phyloP scores from a whole-genome alignment of 2,888 invertebrate genomes.

The Sericinus montela region DNA sequence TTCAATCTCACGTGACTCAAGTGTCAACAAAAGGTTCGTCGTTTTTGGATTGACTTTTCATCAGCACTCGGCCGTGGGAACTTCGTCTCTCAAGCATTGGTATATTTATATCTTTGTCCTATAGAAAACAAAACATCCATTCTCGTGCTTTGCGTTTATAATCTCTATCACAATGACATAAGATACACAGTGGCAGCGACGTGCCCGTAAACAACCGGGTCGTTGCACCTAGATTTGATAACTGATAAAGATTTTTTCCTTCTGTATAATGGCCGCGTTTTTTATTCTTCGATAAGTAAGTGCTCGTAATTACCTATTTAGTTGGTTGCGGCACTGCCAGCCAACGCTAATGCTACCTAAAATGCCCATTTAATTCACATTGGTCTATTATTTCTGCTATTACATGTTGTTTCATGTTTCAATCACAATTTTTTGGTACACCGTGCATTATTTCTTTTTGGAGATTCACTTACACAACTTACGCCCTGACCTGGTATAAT shows the following conservation, averaged over 20 bases:
- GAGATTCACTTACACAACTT: no score
- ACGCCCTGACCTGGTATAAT: no score
- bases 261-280: slow-evolving; percentile 28
- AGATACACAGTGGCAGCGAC: not conserved
- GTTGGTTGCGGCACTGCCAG: not conserved
- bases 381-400: no score
- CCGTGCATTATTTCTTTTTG: no score
- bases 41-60: no score
- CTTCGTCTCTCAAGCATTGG: not conserved
- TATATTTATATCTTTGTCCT: not conserved
- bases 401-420: no score
- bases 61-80: no score
- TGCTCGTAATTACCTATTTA: slow-evolving; percentile 8
- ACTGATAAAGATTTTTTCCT: slow-evolving; percentile 28
- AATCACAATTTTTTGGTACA: no score
- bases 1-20: no score
- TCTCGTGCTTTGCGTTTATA: not conserved
- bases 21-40: no score
- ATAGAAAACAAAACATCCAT: not conserved
- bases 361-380: not conserved
- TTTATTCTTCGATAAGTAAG: slow-evolving; percentile 22
- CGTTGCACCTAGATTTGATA: slow-evolving; percentile 30
- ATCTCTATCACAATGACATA: not conserved
- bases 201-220: slow-evolving; percentile 21
- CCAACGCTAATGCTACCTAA: not conserved